phyloP scores from a whole-genome alignment of 2,888 invertebrate genomes.

The Rhyacophila evoluta region DNA sequence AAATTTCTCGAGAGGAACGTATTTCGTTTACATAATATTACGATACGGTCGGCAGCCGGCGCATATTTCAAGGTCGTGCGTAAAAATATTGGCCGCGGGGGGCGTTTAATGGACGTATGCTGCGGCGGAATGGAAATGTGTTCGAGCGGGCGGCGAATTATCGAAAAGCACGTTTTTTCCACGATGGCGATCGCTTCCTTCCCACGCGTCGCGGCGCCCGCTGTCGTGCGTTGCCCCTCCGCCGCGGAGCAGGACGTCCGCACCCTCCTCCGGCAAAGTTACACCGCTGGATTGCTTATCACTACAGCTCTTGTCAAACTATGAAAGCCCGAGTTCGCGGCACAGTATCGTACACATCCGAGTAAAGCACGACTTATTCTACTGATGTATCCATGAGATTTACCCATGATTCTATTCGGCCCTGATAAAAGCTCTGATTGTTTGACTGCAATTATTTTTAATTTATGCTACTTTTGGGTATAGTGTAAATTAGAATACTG shows the following conservation, averaged over 20 bases:
- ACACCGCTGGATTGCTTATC: background rate
- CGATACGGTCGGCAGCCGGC: conserved; percentile 20
- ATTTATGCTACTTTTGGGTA: no score
- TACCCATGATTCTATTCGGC: no score
- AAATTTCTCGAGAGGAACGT: background rate
- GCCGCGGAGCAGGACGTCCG: background rate
- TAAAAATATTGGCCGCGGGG: conserved; percentile 39
- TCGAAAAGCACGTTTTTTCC: conserved; percentile 4
- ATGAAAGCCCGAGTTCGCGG: no score
- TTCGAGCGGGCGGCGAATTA: background rate
- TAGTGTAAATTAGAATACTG: no score
- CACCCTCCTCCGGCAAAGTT: background rate
- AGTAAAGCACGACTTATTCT: no score
- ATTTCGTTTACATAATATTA: conserved; percentile 5
- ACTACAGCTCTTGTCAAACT: background rate
- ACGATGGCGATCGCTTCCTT: background rate
- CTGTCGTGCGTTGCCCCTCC: background rate
- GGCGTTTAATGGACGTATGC: conserved; percentile 27
- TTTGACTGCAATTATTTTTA: no score
- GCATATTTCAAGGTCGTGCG: conserved; percentile 35
- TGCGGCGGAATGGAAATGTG: conserved; percentile 26
- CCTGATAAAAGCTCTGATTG: no score
- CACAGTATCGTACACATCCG: no score
- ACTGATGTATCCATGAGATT: no score
- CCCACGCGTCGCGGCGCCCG: background rate